A percentile compares a stretch with the other conserved stretches of the same genome.
Conservation (phyloP, 1,140 invertebrate species). For the Formica selysi region DNA sequence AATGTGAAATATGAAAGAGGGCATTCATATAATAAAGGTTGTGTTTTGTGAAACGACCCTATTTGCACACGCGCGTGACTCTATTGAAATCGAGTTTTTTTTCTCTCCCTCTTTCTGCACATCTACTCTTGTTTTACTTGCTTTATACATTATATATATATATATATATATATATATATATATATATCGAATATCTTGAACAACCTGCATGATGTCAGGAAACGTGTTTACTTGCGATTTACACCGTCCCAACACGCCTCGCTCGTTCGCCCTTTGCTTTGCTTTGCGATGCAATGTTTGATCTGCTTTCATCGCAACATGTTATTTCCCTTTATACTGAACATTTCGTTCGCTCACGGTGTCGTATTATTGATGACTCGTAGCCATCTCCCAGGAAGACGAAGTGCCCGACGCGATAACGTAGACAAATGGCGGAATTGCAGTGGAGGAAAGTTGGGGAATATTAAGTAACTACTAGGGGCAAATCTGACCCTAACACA, state of each 20-base stretch:
- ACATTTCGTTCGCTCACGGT: neutral
- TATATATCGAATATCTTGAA: slow-evolving; percentile 16
- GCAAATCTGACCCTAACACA: neutral
- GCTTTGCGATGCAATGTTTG: slow-evolving; percentile 26
- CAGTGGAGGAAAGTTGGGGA: neutral
- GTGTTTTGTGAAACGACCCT: slow-evolving; percentile 30
- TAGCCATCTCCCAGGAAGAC: neutral
- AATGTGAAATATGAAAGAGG: slow-evolving; percentile 28
- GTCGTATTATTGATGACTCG: slow-evolving; percentile 9
- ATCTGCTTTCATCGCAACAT: slow-evolving; percentile 43
- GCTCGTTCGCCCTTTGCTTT: neutral
- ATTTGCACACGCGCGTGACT: neutral
- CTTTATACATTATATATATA: neutral
- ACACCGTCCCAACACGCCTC: neutral
- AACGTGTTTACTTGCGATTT: slow-evolving; percentile 47
- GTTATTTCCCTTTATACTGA: slow-evolving; percentile 23
- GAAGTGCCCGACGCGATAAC: neutral
- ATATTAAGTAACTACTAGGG: neutral
- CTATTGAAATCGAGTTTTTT: slow-evolving; percentile 36
- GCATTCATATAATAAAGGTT: neutral
- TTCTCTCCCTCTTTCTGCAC: neutral
- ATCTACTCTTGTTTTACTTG: neutral
- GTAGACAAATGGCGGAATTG: slow-evolving; percentile 17
- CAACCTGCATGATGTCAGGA: slow-evolving; percentile 4
- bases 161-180: slow-evolving; percentile 1